Conservation (phyloP, 2,888 invertebrate genomes). For the Erebia epiphron region DNA sequence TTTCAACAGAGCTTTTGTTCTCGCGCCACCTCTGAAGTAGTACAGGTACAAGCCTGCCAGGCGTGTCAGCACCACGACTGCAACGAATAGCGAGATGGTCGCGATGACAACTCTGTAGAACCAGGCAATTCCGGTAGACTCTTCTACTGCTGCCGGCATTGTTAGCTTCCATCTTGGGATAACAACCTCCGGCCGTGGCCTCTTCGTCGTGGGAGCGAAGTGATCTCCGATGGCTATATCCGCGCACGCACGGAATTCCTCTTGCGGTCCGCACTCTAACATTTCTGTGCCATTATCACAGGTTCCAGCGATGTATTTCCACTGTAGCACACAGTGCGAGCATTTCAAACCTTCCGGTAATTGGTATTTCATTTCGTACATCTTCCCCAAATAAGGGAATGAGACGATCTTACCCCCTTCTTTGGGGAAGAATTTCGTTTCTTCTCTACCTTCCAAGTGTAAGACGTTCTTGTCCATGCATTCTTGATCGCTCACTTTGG, state of each 20-base stretch:
- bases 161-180: conserved; percentile 71
- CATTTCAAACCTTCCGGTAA: conserved; percentile 87
- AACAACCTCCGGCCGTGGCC: conserved; percentile 73
- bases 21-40: conserved; percentile 88
- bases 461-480: conserved; percentile 91
- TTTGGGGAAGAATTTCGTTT: conserved; percentile 87
- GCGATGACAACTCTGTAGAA: conserved; percentile 84
- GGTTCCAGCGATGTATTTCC: conserved; percentile 92
- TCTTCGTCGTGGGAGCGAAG: conserved; percentile 69
- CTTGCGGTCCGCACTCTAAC: conserved; percentile 94
- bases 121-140: conserved; percentile 75
- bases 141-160: conserved; percentile 69
- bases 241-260: conserved; percentile 93
- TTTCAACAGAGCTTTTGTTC: conserved; percentile 85
- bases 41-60: conserved; percentile 90
- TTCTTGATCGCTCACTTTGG: conserved; percentile 86
- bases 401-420: conserved; percentile 85
- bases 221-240: conserved; percentile 88
- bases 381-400: no score
- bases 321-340: conserved; percentile 92
- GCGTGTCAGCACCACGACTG: conserved; percentile 85
- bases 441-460: conserved; percentile 75
- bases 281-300: conserved; percentile 89
- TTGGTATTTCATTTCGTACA: conserved; percentile 89
- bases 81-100: conserved; percentile 86